Percentiles rank a stretch among this genome's conserved stretches.
These are phyloP conservation scores for Bemisia tabaci DNA, from an alignment of 1,140 invertebrate genomes.

Conservation along the genomic window DNA sequence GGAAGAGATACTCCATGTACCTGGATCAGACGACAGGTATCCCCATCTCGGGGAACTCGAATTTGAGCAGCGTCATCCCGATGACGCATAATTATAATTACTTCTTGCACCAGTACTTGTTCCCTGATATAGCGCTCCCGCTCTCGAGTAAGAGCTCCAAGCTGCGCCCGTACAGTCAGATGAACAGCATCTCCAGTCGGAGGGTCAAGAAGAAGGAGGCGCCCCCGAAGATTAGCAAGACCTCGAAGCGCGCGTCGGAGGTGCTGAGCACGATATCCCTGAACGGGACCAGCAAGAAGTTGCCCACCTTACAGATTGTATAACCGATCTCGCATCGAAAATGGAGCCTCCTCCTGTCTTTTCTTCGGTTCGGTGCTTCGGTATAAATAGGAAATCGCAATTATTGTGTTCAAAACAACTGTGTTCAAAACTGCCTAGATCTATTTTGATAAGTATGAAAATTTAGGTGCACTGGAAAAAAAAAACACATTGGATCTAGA, in stretches of 20 bases:
- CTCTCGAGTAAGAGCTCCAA: not conserved
- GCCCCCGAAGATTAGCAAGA: not conserved
- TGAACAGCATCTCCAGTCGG: not conserved
- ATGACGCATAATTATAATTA: not conserved
- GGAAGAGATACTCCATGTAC: slow-evolving; percentile 62
- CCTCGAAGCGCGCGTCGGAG: not conserved
- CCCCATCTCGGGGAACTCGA: not conserved
- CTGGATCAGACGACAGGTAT: slow-evolving; percentile 34
- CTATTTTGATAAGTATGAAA: no score
- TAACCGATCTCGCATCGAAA: no score
- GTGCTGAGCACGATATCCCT: not conserved
- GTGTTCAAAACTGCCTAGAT: no score
- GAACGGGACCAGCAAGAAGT: not conserved
- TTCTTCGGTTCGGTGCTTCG: no score
- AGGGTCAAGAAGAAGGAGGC: not conserved
- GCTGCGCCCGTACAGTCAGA: not conserved
- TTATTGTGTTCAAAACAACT: no score
- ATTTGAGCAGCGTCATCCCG: not conserved
- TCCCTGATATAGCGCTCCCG: not conserved
- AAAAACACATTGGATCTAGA: no score
- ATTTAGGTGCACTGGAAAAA: no score
- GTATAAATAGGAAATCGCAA: no score
- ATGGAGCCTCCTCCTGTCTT: no score
- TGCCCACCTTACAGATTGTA: not conserved
- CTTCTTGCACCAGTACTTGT: not conserved